Conservation (phyloP, 2,113 vertebrate species). For the Gopherus flavomarginatus region DNA sequence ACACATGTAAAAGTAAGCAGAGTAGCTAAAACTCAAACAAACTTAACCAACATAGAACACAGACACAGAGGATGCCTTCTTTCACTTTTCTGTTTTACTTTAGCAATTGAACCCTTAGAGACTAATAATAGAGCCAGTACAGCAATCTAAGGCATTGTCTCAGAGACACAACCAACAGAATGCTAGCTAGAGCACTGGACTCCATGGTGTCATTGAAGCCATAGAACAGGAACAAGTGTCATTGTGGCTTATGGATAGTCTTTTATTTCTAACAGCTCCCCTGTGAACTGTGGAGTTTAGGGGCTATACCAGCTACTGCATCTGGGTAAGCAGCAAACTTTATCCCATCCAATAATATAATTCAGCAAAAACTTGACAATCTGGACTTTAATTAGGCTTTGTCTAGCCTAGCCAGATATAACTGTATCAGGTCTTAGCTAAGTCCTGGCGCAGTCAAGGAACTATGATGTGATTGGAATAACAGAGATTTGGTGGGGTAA, state of each 20-base stretch:
- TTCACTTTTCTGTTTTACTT: background rate
- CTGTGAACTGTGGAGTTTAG: background rate
- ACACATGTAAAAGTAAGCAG: background rate
- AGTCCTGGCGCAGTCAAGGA: no score
- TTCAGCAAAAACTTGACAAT: background rate
- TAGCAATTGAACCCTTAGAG: background rate
- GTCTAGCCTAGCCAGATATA: background rate
- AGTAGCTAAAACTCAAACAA: background rate
- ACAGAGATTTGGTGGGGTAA: no score
- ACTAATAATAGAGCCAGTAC: accelerated
- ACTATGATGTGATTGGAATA: no score
- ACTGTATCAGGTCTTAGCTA: background rate
- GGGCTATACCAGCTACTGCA: background rate
- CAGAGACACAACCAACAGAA: background rate
- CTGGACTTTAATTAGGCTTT: background rate
- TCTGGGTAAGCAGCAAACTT: background rate
- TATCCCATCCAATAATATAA: background rate
- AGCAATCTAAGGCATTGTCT: accelerated
- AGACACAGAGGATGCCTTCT: background rate
- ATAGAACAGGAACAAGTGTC: background rate
- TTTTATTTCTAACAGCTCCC: background rate
- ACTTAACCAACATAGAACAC: background rate
- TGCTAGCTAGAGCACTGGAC: background rate
- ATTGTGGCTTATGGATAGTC: accelerated
- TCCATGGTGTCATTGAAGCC: accelerated